A percentile compares a stretch with the other conserved stretches of the same genome.
Evolutionary conservation across 2,113 vertebrate species (phyloP).

Genomic region (Corynorhinus townsendii): DNA sequence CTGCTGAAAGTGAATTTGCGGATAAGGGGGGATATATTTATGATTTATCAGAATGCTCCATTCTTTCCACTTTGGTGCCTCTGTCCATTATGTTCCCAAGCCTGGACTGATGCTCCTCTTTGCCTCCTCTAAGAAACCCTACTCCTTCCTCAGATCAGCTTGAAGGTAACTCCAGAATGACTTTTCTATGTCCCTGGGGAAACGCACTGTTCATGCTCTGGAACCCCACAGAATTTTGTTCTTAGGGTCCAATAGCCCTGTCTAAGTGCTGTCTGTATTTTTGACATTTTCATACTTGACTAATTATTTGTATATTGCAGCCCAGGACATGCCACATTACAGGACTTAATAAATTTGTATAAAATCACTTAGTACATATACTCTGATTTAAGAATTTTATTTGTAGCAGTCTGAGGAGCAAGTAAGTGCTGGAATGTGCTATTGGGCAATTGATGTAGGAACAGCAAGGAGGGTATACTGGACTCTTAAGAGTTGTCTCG

Average conservation of each 20-base stretch:
- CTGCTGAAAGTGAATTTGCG: background rate
- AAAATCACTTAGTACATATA: background rate
- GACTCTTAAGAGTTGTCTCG: background rate
- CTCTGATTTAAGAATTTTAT: background rate
- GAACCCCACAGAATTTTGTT: background rate
- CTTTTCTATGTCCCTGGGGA: background rate
- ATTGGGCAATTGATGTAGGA: background rate
- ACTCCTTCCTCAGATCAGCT: background rate
- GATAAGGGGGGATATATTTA: background rate
- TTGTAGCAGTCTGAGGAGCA: background rate
- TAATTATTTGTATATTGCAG: background rate
- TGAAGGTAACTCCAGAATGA: background rate
- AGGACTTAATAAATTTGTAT: background rate
- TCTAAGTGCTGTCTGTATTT: background rate
- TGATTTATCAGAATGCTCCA: background rate
- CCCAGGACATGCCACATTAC: background rate
- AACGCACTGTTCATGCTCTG: background rate
- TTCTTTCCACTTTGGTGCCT: background rate
- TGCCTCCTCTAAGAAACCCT: background rate
- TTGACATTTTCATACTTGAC: background rate
- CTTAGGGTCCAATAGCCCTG: background rate
- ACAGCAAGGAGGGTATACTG: background rate
- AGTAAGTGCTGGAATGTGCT: background rate
- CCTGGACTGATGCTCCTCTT: background rate
- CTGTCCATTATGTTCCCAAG: background rate